Evolutionary conservation across 2,797 vertebrate species (phyloP).

Genomic region (Hemitrygon akajei): DNA sequence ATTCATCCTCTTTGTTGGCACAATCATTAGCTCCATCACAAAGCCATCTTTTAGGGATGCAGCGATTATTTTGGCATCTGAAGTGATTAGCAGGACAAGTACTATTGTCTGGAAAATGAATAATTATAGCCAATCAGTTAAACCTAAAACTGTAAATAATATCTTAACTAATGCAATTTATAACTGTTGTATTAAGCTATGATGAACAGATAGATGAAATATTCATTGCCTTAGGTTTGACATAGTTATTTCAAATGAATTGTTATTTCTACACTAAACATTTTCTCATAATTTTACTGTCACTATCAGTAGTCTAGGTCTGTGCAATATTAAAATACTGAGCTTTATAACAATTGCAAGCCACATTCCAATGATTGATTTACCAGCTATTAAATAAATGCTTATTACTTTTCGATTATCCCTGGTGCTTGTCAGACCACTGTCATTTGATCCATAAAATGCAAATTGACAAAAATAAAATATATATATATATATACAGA

Average conservation of each 20-base stretch:
- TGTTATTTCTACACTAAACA: constrained; percentile 15
- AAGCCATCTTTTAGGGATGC: constrained; percentile 91
- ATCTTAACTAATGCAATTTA: constrained; percentile 28
- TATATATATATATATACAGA: too few relatives aligned
- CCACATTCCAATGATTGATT: constrained; percentile 30
- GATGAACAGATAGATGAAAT: constrained; percentile 2
- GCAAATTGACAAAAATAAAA: neutral
- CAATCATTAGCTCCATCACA: constrained; percentile 93
- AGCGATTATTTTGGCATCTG: constrained; percentile 89
- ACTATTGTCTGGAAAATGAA: constrained; percentile 65
- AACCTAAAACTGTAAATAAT: constrained; percentile 37
- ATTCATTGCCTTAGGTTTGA: neutral
- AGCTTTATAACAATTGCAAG: neutral
- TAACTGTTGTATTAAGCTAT: neutral
- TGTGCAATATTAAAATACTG: neutral
- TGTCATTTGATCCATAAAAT: constrained; percentile 22
- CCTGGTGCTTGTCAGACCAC: neutral
- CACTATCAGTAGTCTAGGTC: neutral
- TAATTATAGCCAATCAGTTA: constrained; percentile 25
- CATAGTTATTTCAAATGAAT: constrained; percentile 3
- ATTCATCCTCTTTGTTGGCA: constrained; percentile 81
- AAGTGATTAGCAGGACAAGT: constrained; percentile 85
- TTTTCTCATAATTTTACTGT: constrained; percentile 15
- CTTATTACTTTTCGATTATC: constrained; percentile 23
- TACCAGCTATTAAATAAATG: neutral